Base-by-base conservation (phyloP, 2,888 invertebrate species). In the Papilio gigon region DNA sequence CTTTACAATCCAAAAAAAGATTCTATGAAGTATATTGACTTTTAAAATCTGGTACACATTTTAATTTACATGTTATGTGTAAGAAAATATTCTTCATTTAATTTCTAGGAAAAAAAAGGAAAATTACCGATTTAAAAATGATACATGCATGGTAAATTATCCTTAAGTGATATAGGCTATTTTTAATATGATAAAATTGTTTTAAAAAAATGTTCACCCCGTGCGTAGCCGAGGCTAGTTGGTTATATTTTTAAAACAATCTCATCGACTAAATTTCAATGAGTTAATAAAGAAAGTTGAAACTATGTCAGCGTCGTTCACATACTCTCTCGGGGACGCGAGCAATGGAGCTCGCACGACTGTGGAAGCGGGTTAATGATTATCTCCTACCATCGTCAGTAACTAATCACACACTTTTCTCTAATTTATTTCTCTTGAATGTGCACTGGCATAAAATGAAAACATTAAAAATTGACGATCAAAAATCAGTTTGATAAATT, bases 201-300 rank as follows among this genome's bases (percentile, higher is more conserved):
- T n/a, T n/a, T 11, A 35, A 35, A 35, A 61, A 30, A 27, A 22
- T 40, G 25, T 20, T 37, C 44, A 25, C 72, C 70, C 14, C n/a
- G n/a, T n/a, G n/a, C n/a, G n/a, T n/a, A n/a, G n/a, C n/a, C n/a
- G n/a, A n/a, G n/a, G 4, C 14, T 40, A 40, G 40, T 40, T n/a
- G 6, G 6, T 40, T 17, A 40, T n/a, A n/a, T 40, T 12, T 9
- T 44, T 3, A 9, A 44, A 22, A 47, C 20, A 47, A 47, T 12
- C 11, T 47, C 27, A 12, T 58, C 22, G 14, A 68, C 66, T 73
- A 50, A 53, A 30, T 53, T 53, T 53, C 53, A 53, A 53, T 75
- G 70, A 73, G 75, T 81, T 75, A 77, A 80, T 81, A 73, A 83
- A 76, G 84, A 85, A 85, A 86, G 84, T 83, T 71, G 81, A 82